These are phyloP conservation scores for Cichladusa arquata DNA, from an alignment of 2,113 vertebrate species.

Conservation along the genomic window DNA sequence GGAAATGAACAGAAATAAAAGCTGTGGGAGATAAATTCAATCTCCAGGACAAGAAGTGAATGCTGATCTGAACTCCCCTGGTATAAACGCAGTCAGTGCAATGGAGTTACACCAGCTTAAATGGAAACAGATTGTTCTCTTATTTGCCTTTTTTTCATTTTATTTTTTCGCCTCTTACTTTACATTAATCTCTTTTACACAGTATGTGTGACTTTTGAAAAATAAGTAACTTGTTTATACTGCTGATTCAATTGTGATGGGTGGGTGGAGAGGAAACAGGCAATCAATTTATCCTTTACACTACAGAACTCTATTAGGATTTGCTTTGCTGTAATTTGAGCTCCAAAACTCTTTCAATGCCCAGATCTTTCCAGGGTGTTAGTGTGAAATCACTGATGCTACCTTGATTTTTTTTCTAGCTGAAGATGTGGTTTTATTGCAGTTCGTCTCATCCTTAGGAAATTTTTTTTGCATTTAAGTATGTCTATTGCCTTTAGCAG, in stretches of 20 bases:
- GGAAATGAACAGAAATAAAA: slow-evolving; percentile 23
- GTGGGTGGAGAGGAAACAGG: not conserved
- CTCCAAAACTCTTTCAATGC: not conserved
- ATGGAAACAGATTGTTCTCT: not conserved
- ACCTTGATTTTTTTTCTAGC: not conserved
- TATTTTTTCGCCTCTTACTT: not conserved
- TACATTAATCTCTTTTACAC: not conserved
- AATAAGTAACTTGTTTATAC: not conserved
- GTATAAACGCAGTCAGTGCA: not conserved
- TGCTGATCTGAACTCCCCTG: not conserved
- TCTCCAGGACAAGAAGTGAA: not conserved
- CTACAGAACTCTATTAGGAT: not conserved
- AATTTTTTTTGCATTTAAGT: not conserved
- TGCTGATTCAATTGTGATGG: not conserved
- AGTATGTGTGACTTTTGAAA: not conserved
- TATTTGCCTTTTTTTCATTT: not conserved
- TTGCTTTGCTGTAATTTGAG: not conserved
- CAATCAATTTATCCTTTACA: not conserved
- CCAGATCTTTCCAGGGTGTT: not conserved
- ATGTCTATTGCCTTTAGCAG: not conserved
- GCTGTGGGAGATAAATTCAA: slow-evolving; percentile 30
- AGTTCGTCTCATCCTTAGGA: not conserved
- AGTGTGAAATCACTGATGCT: not conserved
- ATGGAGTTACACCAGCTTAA: not conserved
- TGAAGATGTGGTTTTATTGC: not conserved